phyloP scores from a whole-genome alignment of 1,140 invertebrate genomes.

The Zaprionus kolodkinae region DNA sequence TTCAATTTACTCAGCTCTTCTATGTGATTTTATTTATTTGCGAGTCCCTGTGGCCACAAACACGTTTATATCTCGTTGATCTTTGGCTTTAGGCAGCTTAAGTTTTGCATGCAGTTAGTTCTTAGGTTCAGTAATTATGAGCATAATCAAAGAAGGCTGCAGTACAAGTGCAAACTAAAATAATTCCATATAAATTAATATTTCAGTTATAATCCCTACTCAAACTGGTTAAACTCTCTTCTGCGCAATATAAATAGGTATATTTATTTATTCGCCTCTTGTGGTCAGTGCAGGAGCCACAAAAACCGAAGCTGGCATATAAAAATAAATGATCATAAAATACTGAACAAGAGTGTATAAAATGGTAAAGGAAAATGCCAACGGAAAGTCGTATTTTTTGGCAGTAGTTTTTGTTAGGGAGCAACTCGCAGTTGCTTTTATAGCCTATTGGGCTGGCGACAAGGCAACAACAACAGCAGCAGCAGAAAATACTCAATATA shows the following conservation, averaged over 20 bases:
- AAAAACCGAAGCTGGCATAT: slow-evolving; percentile 35
- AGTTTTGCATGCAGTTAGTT: background rate
- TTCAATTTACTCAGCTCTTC: too few species aligned
- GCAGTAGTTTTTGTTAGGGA: slow-evolving; percentile 69
- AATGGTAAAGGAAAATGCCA: slow-evolving; percentile 32
- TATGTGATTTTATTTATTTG: too few species aligned
- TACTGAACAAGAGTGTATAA: slow-evolving; percentile 46
- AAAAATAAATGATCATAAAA: slow-evolving; percentile 64
- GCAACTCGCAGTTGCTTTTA: slow-evolving; percentile 61
- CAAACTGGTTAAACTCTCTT: background rate
- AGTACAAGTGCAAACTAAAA: too few species aligned
- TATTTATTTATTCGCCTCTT: slow-evolving; percentile 33
- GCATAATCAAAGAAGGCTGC: too few species aligned
- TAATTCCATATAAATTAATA: background rate
- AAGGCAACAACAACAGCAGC: slow-evolving; percentile 51
- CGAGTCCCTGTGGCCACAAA: too few species aligned
- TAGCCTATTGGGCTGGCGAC: slow-evolving; percentile 60
- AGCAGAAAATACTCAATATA: slow-evolving; percentile 28
- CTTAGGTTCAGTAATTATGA: background rate
- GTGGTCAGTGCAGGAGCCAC: slow-evolving; percentile 44
- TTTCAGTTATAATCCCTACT: background rate
- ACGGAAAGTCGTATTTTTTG: slow-evolving; percentile 59
- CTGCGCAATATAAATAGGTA: slow-evolving; percentile 30
- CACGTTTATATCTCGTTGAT: background rate
- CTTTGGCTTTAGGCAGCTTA: background rate